Base-by-base conservation (phyloP, 2,888 invertebrate genomes). In the Mechanitis mazaeus region DNA sequence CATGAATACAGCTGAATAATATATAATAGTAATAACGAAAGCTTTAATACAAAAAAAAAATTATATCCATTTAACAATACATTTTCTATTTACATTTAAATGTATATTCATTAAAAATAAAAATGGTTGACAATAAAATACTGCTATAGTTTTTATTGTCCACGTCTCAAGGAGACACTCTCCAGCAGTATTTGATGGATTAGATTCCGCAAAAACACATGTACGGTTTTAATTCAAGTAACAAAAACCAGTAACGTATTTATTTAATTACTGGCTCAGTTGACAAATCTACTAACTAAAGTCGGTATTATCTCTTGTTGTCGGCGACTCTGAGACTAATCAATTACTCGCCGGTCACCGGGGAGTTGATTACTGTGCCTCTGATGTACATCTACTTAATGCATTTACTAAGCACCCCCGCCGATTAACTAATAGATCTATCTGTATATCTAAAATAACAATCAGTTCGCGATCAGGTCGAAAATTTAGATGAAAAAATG, bases 211-310 rank as follows among this genome's bases (percentile, higher is more conserved):
- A 70, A 69, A 70, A 72, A 70, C 73, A 72, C 67, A 67, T 65
- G 68, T 61, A 56, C 68, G 70, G 71, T 75, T 74, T 79, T 75
- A 76, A 76, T 76, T 75, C 72, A 75, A 63, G 68, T 71, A 71
- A 76, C 73, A 77, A 75, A 73, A 78, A 76, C 74, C 78, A 80
- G 78, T 74, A 75, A 80, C 79, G 77, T 83, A 84, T 85, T 86
- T 85, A 86, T 87, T 87, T 83, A 85, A 87, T 88, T 87, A 87
- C 82, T 75, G 67, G 74, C 80, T 71, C 80, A 79, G 85, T 86
- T 88, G 88, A 89, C 85, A 88, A 87, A 87, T 87, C 83, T 83
- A 83, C 85, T 87, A 83, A 84, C 79, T 75, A 76, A 73, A 77
- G 74, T 67, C 75, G 72, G 78, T 79, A 79, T 83, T 87, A 87